Conservation (phyloP, 2,797 vertebrate species). For the Falco peregrinus region DNA sequence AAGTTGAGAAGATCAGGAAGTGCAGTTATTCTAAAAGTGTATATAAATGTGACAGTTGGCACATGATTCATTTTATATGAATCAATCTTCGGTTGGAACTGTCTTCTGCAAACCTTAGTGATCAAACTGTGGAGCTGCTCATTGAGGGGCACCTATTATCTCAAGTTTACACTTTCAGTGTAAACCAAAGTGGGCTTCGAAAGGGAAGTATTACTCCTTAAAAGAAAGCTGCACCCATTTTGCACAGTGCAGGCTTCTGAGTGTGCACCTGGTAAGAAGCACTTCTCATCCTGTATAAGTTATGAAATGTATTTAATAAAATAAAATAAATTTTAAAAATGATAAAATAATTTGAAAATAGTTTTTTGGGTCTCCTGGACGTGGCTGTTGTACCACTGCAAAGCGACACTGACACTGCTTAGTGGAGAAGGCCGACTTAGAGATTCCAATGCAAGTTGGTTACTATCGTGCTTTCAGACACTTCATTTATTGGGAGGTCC, state of each 20-base stretch:
- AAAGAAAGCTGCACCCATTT: background rate
- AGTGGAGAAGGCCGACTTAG: background rate
- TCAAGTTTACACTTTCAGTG: background rate
- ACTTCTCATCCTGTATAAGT: background rate
- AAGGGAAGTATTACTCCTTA: background rate
- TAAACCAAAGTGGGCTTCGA: background rate
- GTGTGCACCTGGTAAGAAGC: background rate
- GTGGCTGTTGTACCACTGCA: background rate
- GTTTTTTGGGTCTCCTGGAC: background rate
- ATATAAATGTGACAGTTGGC: background rate
- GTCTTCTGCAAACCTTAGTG: background rate
- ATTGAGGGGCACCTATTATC: background rate
- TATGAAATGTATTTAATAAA: background rate
- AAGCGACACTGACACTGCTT: background rate
- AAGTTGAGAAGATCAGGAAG: background rate
- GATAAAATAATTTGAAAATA: background rate
- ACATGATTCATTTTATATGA: background rate
- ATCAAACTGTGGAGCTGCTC: background rate
- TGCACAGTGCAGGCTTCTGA: background rate
- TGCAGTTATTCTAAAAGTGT: background rate
- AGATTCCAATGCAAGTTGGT: background rate
- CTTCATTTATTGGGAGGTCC: background rate
- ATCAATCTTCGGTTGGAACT: background rate
- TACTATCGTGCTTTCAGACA: background rate
- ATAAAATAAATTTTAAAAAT: background rate